phyloP scores from a whole-genome alignment of 2,888 invertebrate species.

The Isoperla grammatica region DNA sequence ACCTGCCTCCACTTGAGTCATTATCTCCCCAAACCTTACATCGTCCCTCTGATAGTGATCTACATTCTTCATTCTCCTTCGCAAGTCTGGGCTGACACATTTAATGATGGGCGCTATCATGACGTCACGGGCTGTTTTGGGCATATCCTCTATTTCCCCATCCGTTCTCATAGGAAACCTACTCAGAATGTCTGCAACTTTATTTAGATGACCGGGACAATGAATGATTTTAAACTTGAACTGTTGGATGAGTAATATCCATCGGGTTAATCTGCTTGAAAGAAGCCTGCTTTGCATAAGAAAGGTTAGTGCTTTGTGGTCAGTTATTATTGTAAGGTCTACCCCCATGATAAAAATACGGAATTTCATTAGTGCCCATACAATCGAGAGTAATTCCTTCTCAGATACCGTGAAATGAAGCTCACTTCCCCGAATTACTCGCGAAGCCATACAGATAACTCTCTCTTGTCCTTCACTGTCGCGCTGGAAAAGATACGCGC shows the following conservation, averaged over 20 bases:
- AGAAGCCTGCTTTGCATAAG: not conserved
- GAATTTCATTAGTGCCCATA: constrained; percentile 2
- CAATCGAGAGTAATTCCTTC: not conserved
- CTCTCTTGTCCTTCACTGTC: not conserved
- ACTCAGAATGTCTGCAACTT: not conserved
- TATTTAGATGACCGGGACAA: not conserved
- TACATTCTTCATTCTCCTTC: too few species aligned
- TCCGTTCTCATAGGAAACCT: not conserved
- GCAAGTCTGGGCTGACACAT: too few species aligned
- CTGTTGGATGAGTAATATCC: constrained; percentile 3
- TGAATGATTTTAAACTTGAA: constrained; percentile 3
- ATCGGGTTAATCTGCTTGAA: constrained; percentile 3
- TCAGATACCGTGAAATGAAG: constrained; percentile 7
- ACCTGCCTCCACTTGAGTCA: too few species aligned
- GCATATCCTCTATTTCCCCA: too few species aligned
- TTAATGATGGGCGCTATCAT: too few species aligned
- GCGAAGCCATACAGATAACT: constrained; percentile 3
- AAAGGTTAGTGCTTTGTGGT: constrained; percentile 8
- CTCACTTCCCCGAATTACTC: not conserved
- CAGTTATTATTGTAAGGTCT: constrained; percentile 3
- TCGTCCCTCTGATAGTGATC: too few species aligned
- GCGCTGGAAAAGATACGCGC: not conserved
- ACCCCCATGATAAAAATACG: not conserved
- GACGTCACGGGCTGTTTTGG: too few species aligned
- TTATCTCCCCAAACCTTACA: too few species aligned